A percentile compares a stretch with the other conserved stretches of the same genome.
These are phyloP conservation scores for Orientallactaga bullata DNA, from an alignment of 2,113 vertebrate genomes.

Conservation along the genomic window DNA sequence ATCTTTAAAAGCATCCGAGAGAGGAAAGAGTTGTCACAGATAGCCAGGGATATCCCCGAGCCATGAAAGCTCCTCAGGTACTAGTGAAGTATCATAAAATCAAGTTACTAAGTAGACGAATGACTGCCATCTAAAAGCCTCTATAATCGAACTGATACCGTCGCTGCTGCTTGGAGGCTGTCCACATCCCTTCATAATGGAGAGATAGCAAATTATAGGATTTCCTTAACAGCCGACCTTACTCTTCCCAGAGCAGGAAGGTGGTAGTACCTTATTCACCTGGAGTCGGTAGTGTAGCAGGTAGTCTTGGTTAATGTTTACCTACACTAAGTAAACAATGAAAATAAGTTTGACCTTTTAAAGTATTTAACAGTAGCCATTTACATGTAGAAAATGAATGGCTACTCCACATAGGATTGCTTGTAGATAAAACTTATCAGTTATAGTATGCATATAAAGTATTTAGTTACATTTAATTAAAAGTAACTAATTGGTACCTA, in stretches of 20 bases:
- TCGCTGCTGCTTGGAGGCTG: constrained; percentile 17
- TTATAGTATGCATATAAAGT: too few relatives aligned
- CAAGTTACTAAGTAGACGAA: neutral
- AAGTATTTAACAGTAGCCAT: too few relatives aligned
- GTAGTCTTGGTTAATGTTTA: constrained; percentile 55
- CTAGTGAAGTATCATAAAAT: constrained; percentile 41
- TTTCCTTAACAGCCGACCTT: constrained; percentile 7
- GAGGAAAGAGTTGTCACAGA: neutral
- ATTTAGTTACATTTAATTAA: too few relatives aligned
- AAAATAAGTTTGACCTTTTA: too few relatives aligned
- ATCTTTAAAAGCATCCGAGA: too few relatives aligned
- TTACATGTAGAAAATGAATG: too few relatives aligned
- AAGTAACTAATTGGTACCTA: too few relatives aligned
- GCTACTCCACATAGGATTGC: too few relatives aligned
- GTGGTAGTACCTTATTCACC: constrained; percentile 63
- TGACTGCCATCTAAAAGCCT: constrained; percentile 5
- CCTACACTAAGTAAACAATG: too few relatives aligned
- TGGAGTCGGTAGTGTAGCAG: constrained; percentile 29
- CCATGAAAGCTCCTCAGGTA: constrained; percentile 19
- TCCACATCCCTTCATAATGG: neutral
- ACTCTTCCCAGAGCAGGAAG: constrained; percentile 42
- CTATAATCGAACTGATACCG: constrained; percentile 34
- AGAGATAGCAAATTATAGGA: neutral
- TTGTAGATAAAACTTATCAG: too few relatives aligned
- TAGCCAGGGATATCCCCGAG: neutral